A percentile compares a stretch with the other conserved stretches of the same genome.
phyloP scores from a whole-genome alignment of 2,113 vertebrate species.

The Sturnira hondurensis region DNA sequence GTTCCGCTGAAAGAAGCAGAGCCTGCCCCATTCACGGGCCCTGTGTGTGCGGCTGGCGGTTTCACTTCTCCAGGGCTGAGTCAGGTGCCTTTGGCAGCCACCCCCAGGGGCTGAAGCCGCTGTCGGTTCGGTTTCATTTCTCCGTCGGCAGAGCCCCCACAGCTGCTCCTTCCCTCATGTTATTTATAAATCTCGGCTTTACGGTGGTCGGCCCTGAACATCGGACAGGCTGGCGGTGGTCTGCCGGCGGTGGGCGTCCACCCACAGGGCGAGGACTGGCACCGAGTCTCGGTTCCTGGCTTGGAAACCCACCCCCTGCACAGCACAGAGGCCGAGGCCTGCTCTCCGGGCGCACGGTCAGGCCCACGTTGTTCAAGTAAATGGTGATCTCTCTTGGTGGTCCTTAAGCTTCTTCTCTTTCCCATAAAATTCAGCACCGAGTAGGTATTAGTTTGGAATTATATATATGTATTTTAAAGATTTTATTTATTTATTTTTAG shows the following conservation, averaged over 20 bases:
- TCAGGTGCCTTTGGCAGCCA: neutral
- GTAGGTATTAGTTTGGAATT: neutral
- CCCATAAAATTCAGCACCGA: neutral
- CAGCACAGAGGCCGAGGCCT: neutral
- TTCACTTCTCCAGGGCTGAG: neutral
- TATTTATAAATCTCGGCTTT: no score
- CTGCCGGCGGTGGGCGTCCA: accelerated
- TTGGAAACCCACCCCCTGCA: neutral
- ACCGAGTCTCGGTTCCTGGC: neutral
- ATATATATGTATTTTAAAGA: no score
- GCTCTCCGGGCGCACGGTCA: neutral
- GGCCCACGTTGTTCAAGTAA: neutral
- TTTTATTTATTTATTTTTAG: no score
- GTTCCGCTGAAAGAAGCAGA: no score
- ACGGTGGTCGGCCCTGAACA: accelerated
- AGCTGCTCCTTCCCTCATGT: neutral
- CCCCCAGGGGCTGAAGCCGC: neutral
- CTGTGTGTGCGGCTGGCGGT: neutral
- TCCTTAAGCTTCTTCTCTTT: neutral
- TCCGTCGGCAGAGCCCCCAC: neutral
- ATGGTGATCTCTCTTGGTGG: neutral
- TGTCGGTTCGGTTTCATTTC: neutral
- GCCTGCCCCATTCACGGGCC: accelerated
- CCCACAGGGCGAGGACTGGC: neutral
- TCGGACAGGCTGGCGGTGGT: neutral